phyloP scores from a whole-genome alignment of 2,797 vertebrate genomes.

The Rhyacichthys aspro region DNA sequence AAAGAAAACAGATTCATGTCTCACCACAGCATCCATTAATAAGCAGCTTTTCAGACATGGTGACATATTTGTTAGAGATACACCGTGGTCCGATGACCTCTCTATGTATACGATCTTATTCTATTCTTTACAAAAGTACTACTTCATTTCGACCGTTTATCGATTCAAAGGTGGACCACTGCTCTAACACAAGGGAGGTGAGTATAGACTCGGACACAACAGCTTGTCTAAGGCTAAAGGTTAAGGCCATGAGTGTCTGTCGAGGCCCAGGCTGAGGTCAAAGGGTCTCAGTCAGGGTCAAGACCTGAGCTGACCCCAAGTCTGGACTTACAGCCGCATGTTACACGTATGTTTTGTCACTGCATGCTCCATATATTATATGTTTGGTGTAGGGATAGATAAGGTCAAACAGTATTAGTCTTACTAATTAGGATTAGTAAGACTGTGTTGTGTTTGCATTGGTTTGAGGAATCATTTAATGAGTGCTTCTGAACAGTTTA shows the following conservation, averaged over 20 bases:
- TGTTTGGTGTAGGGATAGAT: conserved; percentile 6
- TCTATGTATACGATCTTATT: conserved; percentile 27
- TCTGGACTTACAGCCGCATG: conserved; percentile 53
- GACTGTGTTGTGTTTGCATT: conserved; percentile 8
- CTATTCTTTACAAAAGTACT: conserved; percentile 29
- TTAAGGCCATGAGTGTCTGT: conserved; percentile 76
- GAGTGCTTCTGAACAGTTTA: conserved; percentile 40
- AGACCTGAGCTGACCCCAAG: conserved; percentile 72
- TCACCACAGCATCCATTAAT: conserved; percentile 1
- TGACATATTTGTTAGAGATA: conserved; percentile 10
- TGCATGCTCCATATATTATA: not conserved
- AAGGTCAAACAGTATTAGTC: not conserved
- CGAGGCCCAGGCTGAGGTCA: conserved; percentile 73
- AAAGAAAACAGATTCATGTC: conserved; percentile 42
- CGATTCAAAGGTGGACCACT: conserved; percentile 56
- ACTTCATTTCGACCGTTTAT: conserved; percentile 42
- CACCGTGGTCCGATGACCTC: conserved; percentile 15
- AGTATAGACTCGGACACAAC: conserved; percentile 64
- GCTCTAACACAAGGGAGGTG: conserved; percentile 48
- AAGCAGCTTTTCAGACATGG: conserved; percentile 7
- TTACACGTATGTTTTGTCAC: conserved; percentile 35
- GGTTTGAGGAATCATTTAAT: conserved; percentile 37
- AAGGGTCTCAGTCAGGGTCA: conserved; percentile 77
- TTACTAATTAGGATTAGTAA: not conserved
- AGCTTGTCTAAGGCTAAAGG: conserved; percentile 83